These are phyloP conservation scores for Prietella phreatophila DNA, from an alignment of 2,113 vertebrate genomes.

Conservation along the genomic window DNA sequence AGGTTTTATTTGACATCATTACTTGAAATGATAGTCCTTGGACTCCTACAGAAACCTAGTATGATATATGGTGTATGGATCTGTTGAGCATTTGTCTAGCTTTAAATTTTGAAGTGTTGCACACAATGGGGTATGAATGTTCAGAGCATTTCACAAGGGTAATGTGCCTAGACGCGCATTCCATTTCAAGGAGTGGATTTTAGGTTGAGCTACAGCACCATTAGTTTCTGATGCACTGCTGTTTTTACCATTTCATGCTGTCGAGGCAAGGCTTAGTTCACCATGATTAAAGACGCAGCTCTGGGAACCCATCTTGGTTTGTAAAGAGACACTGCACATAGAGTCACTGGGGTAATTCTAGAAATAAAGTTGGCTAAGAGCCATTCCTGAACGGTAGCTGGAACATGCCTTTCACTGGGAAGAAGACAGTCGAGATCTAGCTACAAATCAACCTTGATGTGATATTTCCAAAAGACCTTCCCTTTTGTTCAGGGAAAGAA, in stretches of 20 bases:
- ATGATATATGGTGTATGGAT: background rate
- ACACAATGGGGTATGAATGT: background rate
- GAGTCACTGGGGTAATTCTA: background rate
- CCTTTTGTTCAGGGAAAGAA: constrained; percentile 21
- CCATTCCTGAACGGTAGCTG: background rate
- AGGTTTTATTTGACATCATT: background rate
- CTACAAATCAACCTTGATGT: background rate
- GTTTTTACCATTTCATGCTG: background rate
- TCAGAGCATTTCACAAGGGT: constrained; percentile 3
- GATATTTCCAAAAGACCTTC: background rate
- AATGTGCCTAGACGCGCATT: constrained; percentile 1
- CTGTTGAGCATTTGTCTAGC: background rate
- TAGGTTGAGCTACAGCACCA: background rate
- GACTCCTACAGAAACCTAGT: background rate
- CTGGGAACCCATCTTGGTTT: constrained; percentile 15
- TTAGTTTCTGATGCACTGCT: constrained; percentile 2
- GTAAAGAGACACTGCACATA: constrained; percentile 1
- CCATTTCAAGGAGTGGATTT: background rate
- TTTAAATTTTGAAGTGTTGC: background rate
- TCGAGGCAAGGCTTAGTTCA: constrained; percentile 15
- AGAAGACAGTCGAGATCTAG: background rate
- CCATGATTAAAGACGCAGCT: constrained; percentile 23
- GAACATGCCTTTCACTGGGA: background rate
- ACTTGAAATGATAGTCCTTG: background rate
- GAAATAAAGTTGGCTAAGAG: constrained; percentile 3